These are phyloP conservation scores for Strix uralensis DNA, from an alignment of 2,113 vertebrate genomes.

Conservation along the genomic window DNA sequence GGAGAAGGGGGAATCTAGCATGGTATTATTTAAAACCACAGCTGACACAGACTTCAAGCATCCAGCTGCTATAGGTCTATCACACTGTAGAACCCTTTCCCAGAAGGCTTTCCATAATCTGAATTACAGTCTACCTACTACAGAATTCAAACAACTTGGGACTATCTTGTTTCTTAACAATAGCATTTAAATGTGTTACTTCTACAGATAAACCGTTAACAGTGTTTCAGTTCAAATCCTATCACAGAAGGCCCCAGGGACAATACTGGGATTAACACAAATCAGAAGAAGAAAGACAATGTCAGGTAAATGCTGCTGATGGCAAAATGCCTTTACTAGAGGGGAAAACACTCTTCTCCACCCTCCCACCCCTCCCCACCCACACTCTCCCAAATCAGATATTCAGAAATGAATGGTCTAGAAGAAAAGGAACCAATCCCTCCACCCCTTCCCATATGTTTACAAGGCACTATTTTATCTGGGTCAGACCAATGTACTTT, in stretches of 20 bases:
- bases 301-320: not conserved
- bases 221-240: not conserved
- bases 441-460: not conserved
- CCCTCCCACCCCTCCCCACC: not conserved
- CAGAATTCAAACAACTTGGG: not conserved
- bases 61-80: not conserved
- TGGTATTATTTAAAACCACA: not conserved
- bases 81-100: not conserved
- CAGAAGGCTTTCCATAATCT: not conserved
- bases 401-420: not conserved
- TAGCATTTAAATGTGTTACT: not conserved
- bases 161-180: not conserved
- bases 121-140: not conserved
- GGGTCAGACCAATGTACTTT: not conserved
- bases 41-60: not conserved
- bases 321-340: not conserved
- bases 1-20: not conserved
- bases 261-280: not conserved
- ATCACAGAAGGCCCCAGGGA: not conserved
- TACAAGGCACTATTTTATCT: not conserved
- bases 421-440: not conserved
- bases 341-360: not conserved
- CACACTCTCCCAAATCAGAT: not conserved
- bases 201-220: not conserved
- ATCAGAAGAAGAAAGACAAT: not conserved